Evolutionary conservation across 2,113 vertebrate species (phyloP).

Genomic region (Solea solea): DNA sequence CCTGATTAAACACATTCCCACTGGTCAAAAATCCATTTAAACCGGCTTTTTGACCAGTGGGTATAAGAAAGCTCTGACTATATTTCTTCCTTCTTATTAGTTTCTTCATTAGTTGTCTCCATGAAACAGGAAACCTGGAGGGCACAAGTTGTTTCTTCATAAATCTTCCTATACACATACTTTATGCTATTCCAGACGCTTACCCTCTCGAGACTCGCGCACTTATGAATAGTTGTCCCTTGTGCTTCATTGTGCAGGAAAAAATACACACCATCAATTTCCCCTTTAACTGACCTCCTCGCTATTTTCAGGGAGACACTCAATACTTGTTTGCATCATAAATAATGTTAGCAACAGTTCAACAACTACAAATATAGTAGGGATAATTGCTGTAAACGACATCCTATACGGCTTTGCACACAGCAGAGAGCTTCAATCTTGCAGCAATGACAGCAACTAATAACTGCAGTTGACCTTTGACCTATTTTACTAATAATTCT

Average conservation of each 20-base stretch:
- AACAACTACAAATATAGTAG: too few relatives aligned
- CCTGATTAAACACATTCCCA: too few relatives aligned
- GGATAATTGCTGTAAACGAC: not conserved
- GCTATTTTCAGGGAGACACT: not conserved
- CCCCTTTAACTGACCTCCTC: too few relatives aligned
- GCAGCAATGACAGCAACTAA: not conserved
- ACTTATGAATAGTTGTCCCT: not conserved
- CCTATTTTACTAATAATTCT: not conserved
- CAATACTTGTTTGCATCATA: not conserved
- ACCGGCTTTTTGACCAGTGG: too few relatives aligned
- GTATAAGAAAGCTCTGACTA: too few relatives aligned
- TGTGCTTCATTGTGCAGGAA: not conserved
- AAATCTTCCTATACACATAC: not conserved
- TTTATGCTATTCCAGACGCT: not conserved
- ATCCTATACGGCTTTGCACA: not conserved
- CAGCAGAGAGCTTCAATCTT: not conserved
- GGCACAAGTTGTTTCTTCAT: not conserved
- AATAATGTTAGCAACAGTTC: not conserved
- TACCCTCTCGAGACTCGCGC: not conserved
- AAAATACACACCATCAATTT: not conserved
- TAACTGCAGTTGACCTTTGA: not conserved
- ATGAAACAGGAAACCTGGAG: not conserved
- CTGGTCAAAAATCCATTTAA: too few relatives aligned
- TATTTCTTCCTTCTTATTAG: too few relatives aligned
- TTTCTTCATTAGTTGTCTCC: too few relatives aligned